phyloP scores from a whole-genome alignment of 2,888 invertebrate species.

The Nephrotoma flavescens region DNA sequence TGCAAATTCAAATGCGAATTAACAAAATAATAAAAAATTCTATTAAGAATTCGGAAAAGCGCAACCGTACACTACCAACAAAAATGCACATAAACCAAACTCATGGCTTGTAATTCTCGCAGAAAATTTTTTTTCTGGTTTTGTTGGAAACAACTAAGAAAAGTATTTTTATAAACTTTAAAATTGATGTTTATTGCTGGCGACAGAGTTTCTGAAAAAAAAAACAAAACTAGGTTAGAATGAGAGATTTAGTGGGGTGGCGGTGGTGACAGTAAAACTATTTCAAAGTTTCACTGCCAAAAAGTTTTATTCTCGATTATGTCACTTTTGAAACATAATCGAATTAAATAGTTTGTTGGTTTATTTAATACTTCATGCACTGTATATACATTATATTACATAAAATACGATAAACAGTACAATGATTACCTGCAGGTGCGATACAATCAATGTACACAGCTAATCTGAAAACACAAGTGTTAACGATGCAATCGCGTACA shows the following conservation, averaged over 20 bases:
- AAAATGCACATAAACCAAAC: background rate
- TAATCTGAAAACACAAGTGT: background rate
- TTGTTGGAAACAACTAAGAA: background rate
- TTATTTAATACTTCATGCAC: background rate
- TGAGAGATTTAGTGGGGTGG: background rate
- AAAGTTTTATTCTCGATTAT: background rate
- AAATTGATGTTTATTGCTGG: background rate
- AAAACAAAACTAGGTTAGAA: background rate
- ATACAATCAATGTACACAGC: background rate
- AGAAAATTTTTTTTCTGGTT: background rate
- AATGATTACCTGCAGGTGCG: too few species aligned
- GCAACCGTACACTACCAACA: background rate
- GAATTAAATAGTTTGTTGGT: background rate
- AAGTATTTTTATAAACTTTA: background rate
- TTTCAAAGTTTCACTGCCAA: background rate
- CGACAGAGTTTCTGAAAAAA: background rate
- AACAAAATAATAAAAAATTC: background rate
- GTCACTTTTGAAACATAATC: background rate
- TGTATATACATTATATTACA: background rate
- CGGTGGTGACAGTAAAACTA: too few species aligned
- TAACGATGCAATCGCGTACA: background rate
- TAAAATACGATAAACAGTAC: too few species aligned
- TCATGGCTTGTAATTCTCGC: too few species aligned
- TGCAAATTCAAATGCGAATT: background rate
- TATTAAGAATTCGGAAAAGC: background rate